These are phyloP conservation scores for Microcebus ravelobensis DNA, from an alignment of 2,113 vertebrate genomes.

Conservation along the genomic window DNA sequence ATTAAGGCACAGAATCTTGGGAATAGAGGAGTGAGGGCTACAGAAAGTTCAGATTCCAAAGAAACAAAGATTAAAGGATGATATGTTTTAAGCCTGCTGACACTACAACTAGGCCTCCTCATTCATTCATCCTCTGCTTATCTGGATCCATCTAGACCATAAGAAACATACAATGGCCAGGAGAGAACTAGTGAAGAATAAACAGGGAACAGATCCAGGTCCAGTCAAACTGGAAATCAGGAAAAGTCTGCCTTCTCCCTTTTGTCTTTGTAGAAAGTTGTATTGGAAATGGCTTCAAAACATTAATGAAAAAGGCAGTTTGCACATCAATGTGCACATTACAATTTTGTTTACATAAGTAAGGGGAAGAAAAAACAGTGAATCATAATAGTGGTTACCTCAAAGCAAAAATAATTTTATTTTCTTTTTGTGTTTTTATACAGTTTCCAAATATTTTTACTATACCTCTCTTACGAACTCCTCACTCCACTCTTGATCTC, in stretches of 20 bases:
- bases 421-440: neutral
- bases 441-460: neutral
- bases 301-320: neutral
- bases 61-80: neutral
- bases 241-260: neutral
- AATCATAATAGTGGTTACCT: neutral
- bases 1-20: neutral
- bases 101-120: neutral
- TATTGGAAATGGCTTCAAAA: slow-evolving; percentile 25
- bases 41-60: neutral
- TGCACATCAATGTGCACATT: neutral
- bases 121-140: neutral
- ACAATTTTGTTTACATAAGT: neutral
- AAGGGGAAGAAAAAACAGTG: neutral
- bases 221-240: neutral
- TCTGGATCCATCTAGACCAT: neutral
- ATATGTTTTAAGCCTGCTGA: neutral
- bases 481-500: neutral
- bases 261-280: neutral
- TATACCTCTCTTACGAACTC: neutral
- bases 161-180: neutral
- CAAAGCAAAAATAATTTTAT: neutral
- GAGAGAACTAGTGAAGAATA: neutral
- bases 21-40: neutral
- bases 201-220: neutral